Percentiles rank a stretch among this genome's conserved stretches.
Evolutionary conservation across 2,888 invertebrate genomes (phyloP).

Genomic region (Ornithoptera alexandrae): DNA sequence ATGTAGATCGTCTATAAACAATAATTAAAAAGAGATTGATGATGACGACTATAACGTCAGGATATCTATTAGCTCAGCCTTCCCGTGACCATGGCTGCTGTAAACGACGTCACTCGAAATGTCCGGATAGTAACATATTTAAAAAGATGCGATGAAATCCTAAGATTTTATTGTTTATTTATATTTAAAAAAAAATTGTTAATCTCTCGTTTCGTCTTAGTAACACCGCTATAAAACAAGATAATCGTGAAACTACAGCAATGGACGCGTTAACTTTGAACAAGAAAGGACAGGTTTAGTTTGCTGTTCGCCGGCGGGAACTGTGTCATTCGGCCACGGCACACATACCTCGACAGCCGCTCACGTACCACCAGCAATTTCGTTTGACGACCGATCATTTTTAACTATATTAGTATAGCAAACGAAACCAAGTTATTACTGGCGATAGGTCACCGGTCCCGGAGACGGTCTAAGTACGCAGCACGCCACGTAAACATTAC

Average conservation of each 20-base stretch:
- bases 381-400: constrained; percentile 44
- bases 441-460: no score
- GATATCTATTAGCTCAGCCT: no score
- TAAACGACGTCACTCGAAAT: no score
- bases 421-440: not conserved
- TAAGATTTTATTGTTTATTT: no score
- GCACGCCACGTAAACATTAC: no score
- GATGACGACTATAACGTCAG: no score
- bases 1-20: no score
- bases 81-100: no score
- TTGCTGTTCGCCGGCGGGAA: constrained; percentile 57
- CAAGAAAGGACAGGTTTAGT: constrained; percentile 58
- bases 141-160: no score
- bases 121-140: no score
- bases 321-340: constrained; percentile 74
- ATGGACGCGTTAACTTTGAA: constrained; percentile 32
- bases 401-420: constrained; percentile 3
- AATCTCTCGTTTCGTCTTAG: constrained; percentile 25
- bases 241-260: constrained; percentile 33
- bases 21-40: no score
- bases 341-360: constrained; percentile 61
- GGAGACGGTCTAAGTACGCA: no score
- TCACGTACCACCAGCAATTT: constrained; percentile 53
- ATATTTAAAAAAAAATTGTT: not conserved
- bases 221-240: constrained; percentile 25